Conservation (phyloP, 2,113 vertebrate species). For the Brachyhypopomus occidentalis region DNA sequence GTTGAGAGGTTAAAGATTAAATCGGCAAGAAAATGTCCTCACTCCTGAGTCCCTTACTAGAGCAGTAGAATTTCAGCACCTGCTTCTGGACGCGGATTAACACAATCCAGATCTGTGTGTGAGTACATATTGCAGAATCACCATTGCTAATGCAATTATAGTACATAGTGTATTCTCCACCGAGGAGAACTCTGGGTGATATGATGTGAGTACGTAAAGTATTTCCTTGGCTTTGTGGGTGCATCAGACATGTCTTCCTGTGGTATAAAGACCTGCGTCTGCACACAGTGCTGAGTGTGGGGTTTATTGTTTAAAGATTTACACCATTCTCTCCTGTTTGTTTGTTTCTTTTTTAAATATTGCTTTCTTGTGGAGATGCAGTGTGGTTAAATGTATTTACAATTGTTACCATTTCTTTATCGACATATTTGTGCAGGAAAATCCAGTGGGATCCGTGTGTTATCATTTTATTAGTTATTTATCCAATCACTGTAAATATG, state of each 20-base stretch:
- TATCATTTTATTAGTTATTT: conserved; percentile 43
- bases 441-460: conserved; percentile 36
- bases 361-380: conserved; percentile 2
- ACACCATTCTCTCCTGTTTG: background rate
- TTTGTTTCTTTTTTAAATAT: background rate
- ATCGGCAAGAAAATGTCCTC: too few relatives aligned
- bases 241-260: background rate
- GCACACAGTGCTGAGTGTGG: background rate
- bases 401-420: conserved; percentile 26
- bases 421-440: conserved; percentile 40
- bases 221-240: background rate
- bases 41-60: too few relatives aligned
- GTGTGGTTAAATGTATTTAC: conserved; percentile 39
- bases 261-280: conserved; percentile 16
- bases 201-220: background rate
- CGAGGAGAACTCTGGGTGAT: background rate
- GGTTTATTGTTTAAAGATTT: conserved; percentile 17
- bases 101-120: too few relatives aligned
- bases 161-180: background rate
- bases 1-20: background rate
- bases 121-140: background rate
- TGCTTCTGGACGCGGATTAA: too few relatives aligned
- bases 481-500: conserved; percentile 66
- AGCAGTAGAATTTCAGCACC: too few relatives aligned
- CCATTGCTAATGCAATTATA: background rate